Evolutionary conservation across 2,113 vertebrate species (phyloP), one percentile per base, ranked within the genome.

Genomic region (Caranx melampygus): DNA sequence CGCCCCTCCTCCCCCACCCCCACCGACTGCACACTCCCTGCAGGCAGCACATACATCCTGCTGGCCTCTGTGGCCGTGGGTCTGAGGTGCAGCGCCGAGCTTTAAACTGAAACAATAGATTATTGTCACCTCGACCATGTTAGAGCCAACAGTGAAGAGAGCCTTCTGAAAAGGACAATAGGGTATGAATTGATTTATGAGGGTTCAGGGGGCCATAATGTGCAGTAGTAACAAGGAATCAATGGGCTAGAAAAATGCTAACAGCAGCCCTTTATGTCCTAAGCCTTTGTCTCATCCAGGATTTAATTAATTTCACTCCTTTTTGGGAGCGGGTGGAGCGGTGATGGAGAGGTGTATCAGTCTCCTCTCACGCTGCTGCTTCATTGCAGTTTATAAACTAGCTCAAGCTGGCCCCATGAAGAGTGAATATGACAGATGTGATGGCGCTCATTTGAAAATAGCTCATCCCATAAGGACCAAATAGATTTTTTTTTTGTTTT

Each of bases 171-270:
- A 91, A 93, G 94, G 94, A 96, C 95, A 95, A 95, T 93, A 89
- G 93, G 87, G 78, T 94, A 85, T 88, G 84, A 89, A 91, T 94
- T 95, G 95, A 96, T 95, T 96, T 95, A 96, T 94, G 95, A 94
- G 90, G 89, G 92, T 91, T 91, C 88, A 63, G 92, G 90, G 93
- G 91, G 91, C 94, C 84, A 93, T 95, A 95, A 95, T 95, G 94
- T 93, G 92, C 93, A 91, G 92, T 87, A 90, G 94, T 95, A 95
- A 95, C 94, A 95, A 94, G 94, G 93, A 95, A 94, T 95, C 95
- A 96, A 95, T 95, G 95, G 94, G 88, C 92, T 95, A 95, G 95
- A 95, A 95, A 95, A 95, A 96, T 95, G 95, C 95, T 95, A 96
- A 95, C 95, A 95, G 95, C 94, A 94, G 94, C 93, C 92, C 88